phyloP scores from a whole-genome alignment of 2,888 invertebrate species.

The Plemyria rubiginata region DNA sequence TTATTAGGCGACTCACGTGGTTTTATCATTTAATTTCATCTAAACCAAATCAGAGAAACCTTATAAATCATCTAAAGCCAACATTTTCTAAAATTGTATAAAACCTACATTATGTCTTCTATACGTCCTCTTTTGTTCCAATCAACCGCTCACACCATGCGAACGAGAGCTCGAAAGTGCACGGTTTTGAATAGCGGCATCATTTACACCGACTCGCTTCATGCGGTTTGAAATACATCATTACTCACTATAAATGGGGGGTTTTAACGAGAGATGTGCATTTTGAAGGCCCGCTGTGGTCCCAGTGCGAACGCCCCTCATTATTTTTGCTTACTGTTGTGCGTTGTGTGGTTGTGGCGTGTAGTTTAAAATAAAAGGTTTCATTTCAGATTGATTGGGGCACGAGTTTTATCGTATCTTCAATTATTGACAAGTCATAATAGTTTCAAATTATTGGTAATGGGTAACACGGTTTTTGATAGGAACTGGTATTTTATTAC shows the following conservation, averaged over 20 bases:
- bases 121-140: not conserved
- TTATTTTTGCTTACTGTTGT: conserved; percentile 13
- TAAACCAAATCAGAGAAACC: too few species aligned
- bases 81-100: too few species aligned
- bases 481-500: too few species aligned
- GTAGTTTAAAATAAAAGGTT: conserved; percentile 13
- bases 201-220: conserved; percentile 15
- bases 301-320: not conserved
- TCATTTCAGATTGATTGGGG: conserved; percentile 7
- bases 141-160: not conserved
- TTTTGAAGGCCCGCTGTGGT: conserved; percentile 3
- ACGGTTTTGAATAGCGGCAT: conserved; percentile 14
- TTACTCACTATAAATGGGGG: conserved; percentile 16
- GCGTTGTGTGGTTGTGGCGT: conserved; percentile 1
- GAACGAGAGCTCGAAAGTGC: conserved; percentile 6
- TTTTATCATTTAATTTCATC: too few species aligned
- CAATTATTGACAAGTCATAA: not conserved
- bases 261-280: conserved; percentile 13
- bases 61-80: too few species aligned
- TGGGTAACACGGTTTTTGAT: not conserved
- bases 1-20: too few species aligned
- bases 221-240: conserved; percentile 17
- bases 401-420: not conserved
- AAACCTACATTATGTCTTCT: too few species aligned
- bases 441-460: not conserved